These are phyloP conservation scores for Cepphus grylle DNA, from an alignment of 2,113 vertebrate species.

Conservation along the genomic window DNA sequence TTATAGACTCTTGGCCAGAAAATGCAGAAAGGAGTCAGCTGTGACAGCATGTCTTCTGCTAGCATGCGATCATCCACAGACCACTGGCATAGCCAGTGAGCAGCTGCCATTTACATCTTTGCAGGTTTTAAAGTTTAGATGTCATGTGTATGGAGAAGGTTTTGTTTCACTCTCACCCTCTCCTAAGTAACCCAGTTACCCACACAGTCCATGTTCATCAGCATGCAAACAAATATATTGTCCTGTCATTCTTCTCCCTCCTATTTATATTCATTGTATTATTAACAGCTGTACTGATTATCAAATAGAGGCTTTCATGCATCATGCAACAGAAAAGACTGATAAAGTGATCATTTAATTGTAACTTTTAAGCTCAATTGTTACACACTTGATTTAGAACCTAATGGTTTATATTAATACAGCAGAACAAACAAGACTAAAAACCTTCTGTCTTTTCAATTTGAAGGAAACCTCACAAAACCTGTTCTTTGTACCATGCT, in stretches of 20 bases:
- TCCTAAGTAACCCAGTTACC: background rate
- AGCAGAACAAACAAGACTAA: background rate
- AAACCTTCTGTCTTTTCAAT: background rate
- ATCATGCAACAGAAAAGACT: slow-evolving; percentile 1
- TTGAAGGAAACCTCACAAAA: background rate
- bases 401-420: background rate
- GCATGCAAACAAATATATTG: background rate
- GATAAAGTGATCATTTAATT: slow-evolving; percentile 5
- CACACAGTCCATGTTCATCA: background rate
- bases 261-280: background rate
- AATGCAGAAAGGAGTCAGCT: slow-evolving; percentile 8
- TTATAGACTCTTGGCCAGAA: background rate
- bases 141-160: background rate
- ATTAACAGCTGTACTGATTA: slow-evolving; percentile 38
- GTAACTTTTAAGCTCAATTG: background rate
- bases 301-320: background rate
- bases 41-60: background rate
- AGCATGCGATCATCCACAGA: background rate
- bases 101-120: background rate
- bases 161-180: background rate
- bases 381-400: slow-evolving; percentile 11
- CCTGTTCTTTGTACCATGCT: background rate
- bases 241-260: background rate
- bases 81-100: background rate
- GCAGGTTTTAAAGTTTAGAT: background rate